These are phyloP conservation scores for Ceratosolen fusciceps DNA, from an alignment of 1,140 invertebrate species.

Conservation along the genomic window DNA sequence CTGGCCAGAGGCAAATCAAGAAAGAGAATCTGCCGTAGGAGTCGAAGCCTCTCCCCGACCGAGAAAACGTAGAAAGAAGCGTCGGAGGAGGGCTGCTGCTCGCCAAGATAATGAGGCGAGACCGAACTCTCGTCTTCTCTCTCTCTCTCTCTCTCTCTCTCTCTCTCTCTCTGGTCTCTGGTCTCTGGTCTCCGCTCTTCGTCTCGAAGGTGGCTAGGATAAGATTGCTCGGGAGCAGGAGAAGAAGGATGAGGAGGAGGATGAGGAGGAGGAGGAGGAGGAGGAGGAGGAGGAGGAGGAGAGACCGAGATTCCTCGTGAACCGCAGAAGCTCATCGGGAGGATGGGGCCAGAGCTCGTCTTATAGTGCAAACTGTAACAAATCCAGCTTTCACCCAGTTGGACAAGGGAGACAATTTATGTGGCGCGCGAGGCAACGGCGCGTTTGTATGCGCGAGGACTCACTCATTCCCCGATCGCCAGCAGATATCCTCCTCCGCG, in stretches of 20 bases:
- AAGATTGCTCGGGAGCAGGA: slow-evolving; percentile 27
- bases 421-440: slow-evolving; percentile 60
- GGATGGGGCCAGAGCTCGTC: slow-evolving; percentile 55
- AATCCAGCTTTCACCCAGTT: slow-evolving; percentile 71
- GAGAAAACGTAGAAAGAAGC: slow-evolving; percentile 1
- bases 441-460: slow-evolving; percentile 32
- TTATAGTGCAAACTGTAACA: slow-evolving; percentile 71
- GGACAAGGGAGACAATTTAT: slow-evolving; percentile 71
- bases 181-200: background rate
- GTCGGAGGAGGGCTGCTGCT: slow-evolving; percentile 21
- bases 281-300: too few species aligned
- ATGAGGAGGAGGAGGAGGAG: too few species aligned
- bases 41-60: background rate
- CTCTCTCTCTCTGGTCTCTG: background rate
- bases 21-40: slow-evolving; percentile 20
- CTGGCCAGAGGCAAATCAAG: slow-evolving; percentile 36
- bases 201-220: background rate
- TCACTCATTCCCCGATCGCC: slow-evolving; percentile 1
- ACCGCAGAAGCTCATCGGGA: slow-evolving; percentile 5
- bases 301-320: slow-evolving; percentile 21
- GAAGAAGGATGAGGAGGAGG: too few species aligned
- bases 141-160: background rate
- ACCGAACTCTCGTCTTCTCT: background rate
- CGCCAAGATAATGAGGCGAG: slow-evolving; percentile 32
- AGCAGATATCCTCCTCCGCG: background rate